phyloP scores from a whole-genome alignment of 2,888 invertebrate species.

The Zonitis immaculata region DNA sequence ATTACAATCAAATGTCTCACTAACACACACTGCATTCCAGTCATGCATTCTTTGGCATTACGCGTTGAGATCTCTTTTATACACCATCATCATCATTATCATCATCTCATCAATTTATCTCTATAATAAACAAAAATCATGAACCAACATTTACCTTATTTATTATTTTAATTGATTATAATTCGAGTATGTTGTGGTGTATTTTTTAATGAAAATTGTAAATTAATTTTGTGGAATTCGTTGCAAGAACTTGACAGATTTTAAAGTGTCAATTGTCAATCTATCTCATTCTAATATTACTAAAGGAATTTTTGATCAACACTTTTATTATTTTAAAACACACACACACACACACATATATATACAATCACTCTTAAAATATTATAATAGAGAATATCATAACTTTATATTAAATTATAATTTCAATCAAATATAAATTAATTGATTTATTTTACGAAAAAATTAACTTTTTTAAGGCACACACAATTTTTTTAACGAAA shows the following conservation, averaged over 20 bases:
- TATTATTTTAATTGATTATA: slow-evolving; percentile 7
- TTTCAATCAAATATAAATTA: not conserved
- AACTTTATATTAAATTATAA: not conserved
- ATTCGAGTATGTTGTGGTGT: too few species aligned
- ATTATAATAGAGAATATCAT: not conserved
- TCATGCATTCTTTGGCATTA: slow-evolving; percentile 41
- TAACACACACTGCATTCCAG: slow-evolving; percentile 41
- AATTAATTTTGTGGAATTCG: slow-evolving; percentile 40
- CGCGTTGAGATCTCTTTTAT: slow-evolving; percentile 27
- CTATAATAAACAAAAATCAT: not conserved
- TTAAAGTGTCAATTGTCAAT: slow-evolving; percentile 44
- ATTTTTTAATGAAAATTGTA: slow-evolving; percentile 9
- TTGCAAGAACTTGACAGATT: slow-evolving; percentile 42
- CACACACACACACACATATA: not conserved
- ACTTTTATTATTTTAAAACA: slow-evolving; percentile 23
- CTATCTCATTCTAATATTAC: slow-evolving; percentile 42
- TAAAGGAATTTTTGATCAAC: slow-evolving; percentile 43
- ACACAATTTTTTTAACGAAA: slow-evolving; percentile 45
- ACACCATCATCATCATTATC: not conserved
- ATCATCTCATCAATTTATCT: slow-evolving; percentile 12
- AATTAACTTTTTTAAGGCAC: slow-evolving; percentile 36
- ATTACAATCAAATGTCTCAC: slow-evolving; percentile 45
- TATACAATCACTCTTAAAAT: not conserved
- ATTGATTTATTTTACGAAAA: slow-evolving; percentile 2
- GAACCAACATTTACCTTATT: slow-evolving; percentile 13